A percentile compares a stretch with the other conserved stretches of the same genome.
phyloP scores from a whole-genome alignment of 2,888 invertebrate genomes.

The Campaea margaritaria region DNA sequence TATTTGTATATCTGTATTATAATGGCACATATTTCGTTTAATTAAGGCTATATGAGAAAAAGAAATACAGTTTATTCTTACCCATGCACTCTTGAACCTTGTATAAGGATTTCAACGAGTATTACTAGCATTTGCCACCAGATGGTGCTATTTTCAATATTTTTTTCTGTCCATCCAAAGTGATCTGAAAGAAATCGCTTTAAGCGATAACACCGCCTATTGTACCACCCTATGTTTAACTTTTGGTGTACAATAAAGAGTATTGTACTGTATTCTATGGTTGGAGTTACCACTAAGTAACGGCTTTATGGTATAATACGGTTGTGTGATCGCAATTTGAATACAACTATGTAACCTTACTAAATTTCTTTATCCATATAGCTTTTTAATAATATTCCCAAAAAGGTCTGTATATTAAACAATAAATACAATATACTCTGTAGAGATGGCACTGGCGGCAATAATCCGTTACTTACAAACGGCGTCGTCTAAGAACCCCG shows the following conservation, averaged over 20 bases:
- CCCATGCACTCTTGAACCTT: neutral
- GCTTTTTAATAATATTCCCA: conserved; percentile 21
- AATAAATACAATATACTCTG: conserved; percentile 24
- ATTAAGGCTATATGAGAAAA: conserved; percentile 30
- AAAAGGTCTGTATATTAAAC: conserved; percentile 31
- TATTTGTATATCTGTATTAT: conserved; percentile 31
- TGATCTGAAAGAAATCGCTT: too few species aligned
- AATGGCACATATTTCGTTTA: conserved; percentile 36
- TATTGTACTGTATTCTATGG: too few species aligned
- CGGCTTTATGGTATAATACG: too few species aligned
- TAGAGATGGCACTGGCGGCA: conserved; percentile 44
- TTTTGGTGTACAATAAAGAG: too few species aligned
- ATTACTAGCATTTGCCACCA: neutral
- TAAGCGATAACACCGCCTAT: too few species aligned
- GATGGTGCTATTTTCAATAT: neutral
- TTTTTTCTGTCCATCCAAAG: too few species aligned
- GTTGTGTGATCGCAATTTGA: too few species aligned
- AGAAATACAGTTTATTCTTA: conserved; percentile 1
- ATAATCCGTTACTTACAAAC: conserved; percentile 28
- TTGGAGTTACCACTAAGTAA: too few species aligned
- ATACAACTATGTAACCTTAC: neutral
- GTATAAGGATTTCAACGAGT: neutral
- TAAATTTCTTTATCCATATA: conserved; percentile 17
- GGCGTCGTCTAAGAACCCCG: conserved; percentile 34
- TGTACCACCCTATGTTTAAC: too few species aligned